A percentile compares a stretch with the other conserved stretches of the same genome.
Evolutionary conservation across 2,888 invertebrate species (phyloP).

Genomic region (Trichopoda pennipes): DNA sequence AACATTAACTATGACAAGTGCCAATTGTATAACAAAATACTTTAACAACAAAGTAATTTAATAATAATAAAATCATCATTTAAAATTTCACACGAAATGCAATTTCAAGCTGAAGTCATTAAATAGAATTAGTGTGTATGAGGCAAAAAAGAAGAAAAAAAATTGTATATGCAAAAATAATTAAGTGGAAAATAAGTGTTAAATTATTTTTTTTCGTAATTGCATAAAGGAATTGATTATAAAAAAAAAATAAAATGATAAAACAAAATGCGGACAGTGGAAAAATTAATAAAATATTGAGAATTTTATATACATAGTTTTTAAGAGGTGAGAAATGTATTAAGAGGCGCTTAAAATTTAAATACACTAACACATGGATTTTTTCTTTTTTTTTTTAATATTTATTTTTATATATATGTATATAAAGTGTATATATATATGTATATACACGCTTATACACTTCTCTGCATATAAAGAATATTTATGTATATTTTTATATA

Average conservation of each 20-base stretch:
- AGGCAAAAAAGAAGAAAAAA: constrained; percentile 60
- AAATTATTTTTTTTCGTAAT: constrained; percentile 23
- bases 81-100: constrained; percentile 30
- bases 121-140: constrained; percentile 64
- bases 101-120: constrained; percentile 57
- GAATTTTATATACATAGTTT: constrained; percentile 36
- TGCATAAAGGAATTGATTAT: constrained; percentile 24
- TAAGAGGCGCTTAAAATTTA: constrained; percentile 68
- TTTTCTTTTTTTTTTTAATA: constrained; percentile 18
- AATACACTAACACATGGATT: constrained; percentile 25
- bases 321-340: constrained; percentile 62
- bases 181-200: constrained; percentile 49
- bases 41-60: not conserved
- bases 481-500: constrained; percentile 14
- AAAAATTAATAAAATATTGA: constrained; percentile 31
- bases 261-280: constrained; percentile 15
- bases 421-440: constrained; percentile 9
- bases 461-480: constrained; percentile 1
- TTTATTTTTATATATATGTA: not conserved
- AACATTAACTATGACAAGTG: constrained; percentile 72
- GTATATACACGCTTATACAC: not conserved
- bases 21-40: constrained; percentile 58
- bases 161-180: constrained; percentile 62
- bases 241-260: constrained; percentile 16
- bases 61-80: constrained; percentile 15